These are phyloP conservation scores for Sander vitreus DNA, from an alignment of 2,113 vertebrate genomes.

Conservation along the genomic window DNA sequence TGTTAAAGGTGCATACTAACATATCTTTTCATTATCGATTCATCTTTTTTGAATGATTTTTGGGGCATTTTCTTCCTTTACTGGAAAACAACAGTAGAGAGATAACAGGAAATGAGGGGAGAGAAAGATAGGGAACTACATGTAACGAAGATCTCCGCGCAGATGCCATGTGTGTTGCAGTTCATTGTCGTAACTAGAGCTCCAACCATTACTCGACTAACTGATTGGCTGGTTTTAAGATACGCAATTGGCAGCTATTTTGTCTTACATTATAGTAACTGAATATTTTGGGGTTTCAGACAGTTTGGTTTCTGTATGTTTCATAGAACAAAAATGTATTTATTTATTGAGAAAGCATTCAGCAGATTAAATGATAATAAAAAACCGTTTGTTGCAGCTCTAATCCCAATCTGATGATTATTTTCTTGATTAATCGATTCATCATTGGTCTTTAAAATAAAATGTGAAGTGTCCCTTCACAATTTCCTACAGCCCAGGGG, in stretches of 20 bases:
- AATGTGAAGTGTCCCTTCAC: not conserved
- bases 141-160: not conserved
- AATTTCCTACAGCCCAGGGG: not conserved
- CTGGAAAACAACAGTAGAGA: not conserved
- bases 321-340: not conserved
- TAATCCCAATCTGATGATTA: not conserved
- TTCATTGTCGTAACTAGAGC: not conserved
- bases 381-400: not conserved
- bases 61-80: not conserved
- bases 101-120: not conserved
- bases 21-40: not conserved
- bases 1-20: not conserved
- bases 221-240: not conserved
- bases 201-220: not conserved
- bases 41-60: not conserved
- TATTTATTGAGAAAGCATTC: too few species aligned
- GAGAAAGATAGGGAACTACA: not conserved
- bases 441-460: not conserved
- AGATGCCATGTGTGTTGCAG: not conserved
- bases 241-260: not conserved
- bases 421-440: not conserved
- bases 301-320: not conserved
- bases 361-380: not conserved
- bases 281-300: not conserved
- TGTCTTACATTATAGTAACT: not conserved